Percentiles rank a stretch among this genome's conserved stretches.
phyloP scores from a whole-genome alignment of 2,113 vertebrate species.

The Thalassoma bifasciatum region DNA sequence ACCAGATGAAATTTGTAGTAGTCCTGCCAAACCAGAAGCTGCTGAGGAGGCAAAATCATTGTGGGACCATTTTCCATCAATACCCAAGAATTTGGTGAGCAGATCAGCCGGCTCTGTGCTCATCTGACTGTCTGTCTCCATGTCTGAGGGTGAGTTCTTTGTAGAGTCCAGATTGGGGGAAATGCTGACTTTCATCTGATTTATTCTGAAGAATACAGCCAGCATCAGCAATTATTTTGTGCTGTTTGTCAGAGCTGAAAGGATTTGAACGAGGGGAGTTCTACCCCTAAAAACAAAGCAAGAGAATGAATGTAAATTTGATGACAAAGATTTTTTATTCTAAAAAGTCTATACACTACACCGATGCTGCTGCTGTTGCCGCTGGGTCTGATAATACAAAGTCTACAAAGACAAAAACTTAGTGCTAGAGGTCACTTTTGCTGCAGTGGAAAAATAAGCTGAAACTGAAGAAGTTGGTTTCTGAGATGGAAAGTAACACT shows the following conservation, averaged over 20 bases:
- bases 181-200: constrained; percentile 31
- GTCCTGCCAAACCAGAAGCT: constrained; percentile 45
- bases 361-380: too few species aligned
- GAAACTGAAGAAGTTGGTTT: too few species aligned
- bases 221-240: background rate
- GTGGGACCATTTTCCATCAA: constrained; percentile 61
- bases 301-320: too few species aligned
- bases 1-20: constrained; percentile 49
- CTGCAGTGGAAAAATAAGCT: background rate
- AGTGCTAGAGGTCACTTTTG: background rate
- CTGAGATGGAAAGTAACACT: background rate
- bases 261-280: background rate
- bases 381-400: too few species aligned
- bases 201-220: constrained; percentile 16
- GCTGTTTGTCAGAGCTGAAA: background rate
- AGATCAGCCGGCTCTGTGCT: constrained; percentile 15
- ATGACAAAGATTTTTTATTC: too few species aligned
- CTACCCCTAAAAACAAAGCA: too few species aligned
- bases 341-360: too few species aligned
- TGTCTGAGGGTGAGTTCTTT: constrained; percentile 30
- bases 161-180: constrained; percentile 6
- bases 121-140: constrained; percentile 33
- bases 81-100: constrained; percentile 37
- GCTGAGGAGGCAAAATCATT: constrained; percentile 46
- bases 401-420: background rate